Evolutionary conservation across 2,888 invertebrate genomes (phyloP).

Genomic region (Drosophila melanosoma): DNA sequence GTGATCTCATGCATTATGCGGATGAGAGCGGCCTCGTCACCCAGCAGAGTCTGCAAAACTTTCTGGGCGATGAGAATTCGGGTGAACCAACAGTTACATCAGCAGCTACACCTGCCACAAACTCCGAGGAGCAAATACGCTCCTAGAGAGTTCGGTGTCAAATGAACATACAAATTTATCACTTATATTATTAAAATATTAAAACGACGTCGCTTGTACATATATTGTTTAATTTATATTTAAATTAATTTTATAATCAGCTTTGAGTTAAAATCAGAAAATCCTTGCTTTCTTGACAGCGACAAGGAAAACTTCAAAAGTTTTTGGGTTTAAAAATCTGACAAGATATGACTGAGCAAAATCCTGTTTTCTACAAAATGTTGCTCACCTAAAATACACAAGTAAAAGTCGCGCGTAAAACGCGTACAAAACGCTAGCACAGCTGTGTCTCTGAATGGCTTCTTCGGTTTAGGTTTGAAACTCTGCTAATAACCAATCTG

Average conservation of each 20-base stretch:
- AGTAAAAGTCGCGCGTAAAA: background rate
- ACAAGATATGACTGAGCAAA: background rate
- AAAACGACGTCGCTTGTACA: constrained; percentile 2
- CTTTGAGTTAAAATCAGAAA: no score
- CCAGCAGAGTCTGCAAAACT: constrained; percentile 68
- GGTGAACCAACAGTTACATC: constrained; percentile 17
- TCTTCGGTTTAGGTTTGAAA: background rate
- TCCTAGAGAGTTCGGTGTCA: constrained; percentile 32
- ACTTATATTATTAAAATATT: constrained; percentile 11
- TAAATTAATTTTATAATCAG: background rate
- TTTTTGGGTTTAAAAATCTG: background rate
- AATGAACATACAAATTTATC: constrained; percentile 8
- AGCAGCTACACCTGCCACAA: constrained; percentile 6
- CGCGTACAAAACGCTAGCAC: background rate
- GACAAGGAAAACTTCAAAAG: no score
- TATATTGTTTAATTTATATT: background rate
- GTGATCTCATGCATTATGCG: constrained; percentile 92
- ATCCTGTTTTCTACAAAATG: background rate
- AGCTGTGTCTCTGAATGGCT: background rate
- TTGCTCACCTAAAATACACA: background rate
- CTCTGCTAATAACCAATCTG: background rate
- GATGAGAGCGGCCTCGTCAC: constrained; percentile 91
- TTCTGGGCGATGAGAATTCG: constrained; percentile 35
- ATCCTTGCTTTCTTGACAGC: no score
- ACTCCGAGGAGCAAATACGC: constrained; percentile 63